phyloP scores from a whole-genome alignment of 35 echinoderm and acorn worm species.

The Chiridota heheva region DNA sequence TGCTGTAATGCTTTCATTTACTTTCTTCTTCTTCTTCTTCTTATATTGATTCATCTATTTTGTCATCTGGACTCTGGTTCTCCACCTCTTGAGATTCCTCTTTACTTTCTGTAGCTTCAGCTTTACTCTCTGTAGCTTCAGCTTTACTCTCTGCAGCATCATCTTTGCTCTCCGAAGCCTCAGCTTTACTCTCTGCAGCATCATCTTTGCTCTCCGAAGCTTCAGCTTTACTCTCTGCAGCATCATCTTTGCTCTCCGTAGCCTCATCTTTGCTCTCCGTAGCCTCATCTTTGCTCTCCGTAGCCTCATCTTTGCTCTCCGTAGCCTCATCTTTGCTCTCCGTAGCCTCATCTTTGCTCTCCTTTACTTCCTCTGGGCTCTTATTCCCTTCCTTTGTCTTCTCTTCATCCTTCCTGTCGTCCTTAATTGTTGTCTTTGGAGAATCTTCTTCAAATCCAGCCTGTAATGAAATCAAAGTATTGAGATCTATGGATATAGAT shows the following conservation, averaged over 20 bases:
- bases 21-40: too few species aligned
- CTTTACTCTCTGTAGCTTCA: background rate
- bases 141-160: background rate
- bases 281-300: too few species aligned
- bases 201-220: background rate
- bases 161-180: background rate
- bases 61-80: background rate
- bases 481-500: too few species aligned
- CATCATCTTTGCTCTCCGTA: background rate
- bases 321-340: too few species aligned
- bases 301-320: too few species aligned
- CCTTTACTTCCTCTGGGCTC: background rate
- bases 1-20: too few species aligned
- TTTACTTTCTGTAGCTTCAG: background rate
- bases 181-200: background rate
- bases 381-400: too few species aligned
- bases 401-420: too few species aligned
- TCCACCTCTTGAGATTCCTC: background rate
- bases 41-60: background rate
- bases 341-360: background rate
- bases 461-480: too few species aligned
- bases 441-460: too few species aligned
- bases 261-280: too few species aligned
- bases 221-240: constrained; percentile 9
- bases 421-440: too few species aligned